phyloP scores from a whole-genome alignment of 2,888 invertebrate genomes.

The Apoderus coryli region DNA sequence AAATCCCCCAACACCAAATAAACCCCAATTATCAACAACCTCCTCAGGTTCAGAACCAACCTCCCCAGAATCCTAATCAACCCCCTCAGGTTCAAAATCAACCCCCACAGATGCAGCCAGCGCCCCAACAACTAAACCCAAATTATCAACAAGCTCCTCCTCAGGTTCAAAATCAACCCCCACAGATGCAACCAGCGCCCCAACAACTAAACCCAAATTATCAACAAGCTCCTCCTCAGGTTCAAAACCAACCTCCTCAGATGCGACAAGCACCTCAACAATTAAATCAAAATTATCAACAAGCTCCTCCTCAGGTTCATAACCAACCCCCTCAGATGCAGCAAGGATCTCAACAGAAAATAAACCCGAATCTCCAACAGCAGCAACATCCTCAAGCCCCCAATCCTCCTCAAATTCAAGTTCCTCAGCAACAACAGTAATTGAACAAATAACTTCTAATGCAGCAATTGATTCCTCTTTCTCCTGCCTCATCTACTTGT shows the following conservation, averaged over 20 bases:
- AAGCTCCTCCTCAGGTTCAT: not conserved
- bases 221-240: not conserved
- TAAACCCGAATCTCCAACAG: too few species aligned
- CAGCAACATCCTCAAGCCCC: not conserved
- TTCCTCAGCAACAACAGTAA: too few species aligned
- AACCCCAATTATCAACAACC: slow-evolving; percentile 3
- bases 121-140: not conserved
- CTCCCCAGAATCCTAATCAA: too few species aligned
- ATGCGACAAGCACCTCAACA: slow-evolving; percentile 3
- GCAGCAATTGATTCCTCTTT: too few species aligned
- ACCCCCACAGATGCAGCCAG: slow-evolving; percentile 2
- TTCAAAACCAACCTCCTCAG: slow-evolving; percentile 1
- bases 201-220: too few species aligned
- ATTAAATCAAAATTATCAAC: too few species aligned
- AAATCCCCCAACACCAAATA: slow-evolving; percentile 9
- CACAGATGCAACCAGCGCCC: not conserved
- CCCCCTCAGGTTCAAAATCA: not conserved
- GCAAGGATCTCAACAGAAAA: slow-evolving; percentile 2
- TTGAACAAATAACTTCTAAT: too few species aligned
- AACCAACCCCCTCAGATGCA: not conserved
- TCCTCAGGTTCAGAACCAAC: slow-evolving; percentile 7
- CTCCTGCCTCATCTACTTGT: too few species aligned
- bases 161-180: not conserved
- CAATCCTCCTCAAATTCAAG: not conserved
- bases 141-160: not conserved